phyloP scores from a whole-genome alignment of 2,888 invertebrate genomes.

The Salpingus planirostris region DNA sequence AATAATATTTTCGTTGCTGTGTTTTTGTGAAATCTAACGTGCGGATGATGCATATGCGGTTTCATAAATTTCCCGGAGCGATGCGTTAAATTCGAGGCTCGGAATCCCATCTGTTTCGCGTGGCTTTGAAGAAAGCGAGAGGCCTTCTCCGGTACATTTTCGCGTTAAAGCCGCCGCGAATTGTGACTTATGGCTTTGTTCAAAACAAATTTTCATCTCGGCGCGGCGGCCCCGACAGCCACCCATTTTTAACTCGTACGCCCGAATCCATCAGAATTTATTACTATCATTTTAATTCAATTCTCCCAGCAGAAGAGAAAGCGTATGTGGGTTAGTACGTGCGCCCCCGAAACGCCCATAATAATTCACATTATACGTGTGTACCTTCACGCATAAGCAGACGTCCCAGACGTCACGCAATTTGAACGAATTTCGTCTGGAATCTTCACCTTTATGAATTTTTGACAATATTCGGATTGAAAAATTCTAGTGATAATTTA shows the following conservation, averaged over 20 bases:
- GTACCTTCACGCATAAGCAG: too few relatives aligned
- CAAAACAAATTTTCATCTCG: conserved; percentile 30
- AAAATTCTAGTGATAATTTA: too few relatives aligned
- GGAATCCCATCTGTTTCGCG: conserved; percentile 16
- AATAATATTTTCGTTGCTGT: too few relatives aligned
- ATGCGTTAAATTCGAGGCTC: conserved; percentile 13
- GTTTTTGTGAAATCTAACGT: too few relatives aligned
- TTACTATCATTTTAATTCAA: conserved; percentile 13
- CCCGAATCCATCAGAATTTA: conserved; percentile 13
- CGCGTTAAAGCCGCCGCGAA: conserved; percentile 13
- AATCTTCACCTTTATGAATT: too few relatives aligned
- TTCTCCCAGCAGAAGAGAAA: too few relatives aligned
- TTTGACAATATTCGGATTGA: too few relatives aligned
- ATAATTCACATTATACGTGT: too few relatives aligned
- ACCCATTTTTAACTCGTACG: conserved; percentile 22
- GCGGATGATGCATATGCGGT: conserved; percentile 15
- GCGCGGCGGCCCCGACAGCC: conserved; percentile 16
- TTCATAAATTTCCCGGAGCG: conserved; percentile 16
- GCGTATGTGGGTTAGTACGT: too few relatives aligned
- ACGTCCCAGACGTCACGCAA: too few relatives aligned
- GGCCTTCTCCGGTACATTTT: conserved; percentile 5
- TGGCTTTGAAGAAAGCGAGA: conserved; percentile 15
- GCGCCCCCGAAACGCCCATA: too few relatives aligned
- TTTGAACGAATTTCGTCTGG: too few relatives aligned
- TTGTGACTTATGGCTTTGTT: conserved; percentile 30